Evolutionary conservation across 2,113 vertebrate genomes (phyloP).

Genomic region (Notarius lentiginosus): DNA sequence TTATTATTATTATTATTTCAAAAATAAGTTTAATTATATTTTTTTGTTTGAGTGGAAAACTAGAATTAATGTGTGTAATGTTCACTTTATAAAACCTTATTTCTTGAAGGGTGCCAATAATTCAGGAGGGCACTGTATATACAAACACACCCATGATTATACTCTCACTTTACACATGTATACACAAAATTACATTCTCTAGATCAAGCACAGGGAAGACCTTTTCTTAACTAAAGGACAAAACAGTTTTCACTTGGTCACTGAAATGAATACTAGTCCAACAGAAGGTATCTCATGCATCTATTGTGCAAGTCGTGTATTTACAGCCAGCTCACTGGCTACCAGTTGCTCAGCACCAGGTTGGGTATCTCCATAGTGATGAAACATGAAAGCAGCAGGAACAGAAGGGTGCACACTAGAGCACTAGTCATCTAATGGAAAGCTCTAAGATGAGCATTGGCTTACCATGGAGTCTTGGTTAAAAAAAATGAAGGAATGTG

Average conservation of each 20-base stretch:
- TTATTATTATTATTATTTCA: neutral
- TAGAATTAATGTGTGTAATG: neutral
- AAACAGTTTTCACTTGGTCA: conserved; percentile 36
- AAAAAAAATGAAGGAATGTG: neutral
- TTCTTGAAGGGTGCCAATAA: neutral
- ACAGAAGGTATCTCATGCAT: conserved; percentile 46
- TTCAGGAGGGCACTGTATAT: neutral
- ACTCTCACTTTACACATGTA: conserved; percentile 19
- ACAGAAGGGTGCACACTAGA: conserved; percentile 52
- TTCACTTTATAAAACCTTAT: neutral
- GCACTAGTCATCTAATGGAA: conserved; percentile 26
- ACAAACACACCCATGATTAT: conserved; percentile 1
- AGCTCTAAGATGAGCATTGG: conserved; percentile 9
- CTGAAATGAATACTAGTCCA: conserved; percentile 17
- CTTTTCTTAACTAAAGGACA: neutral
- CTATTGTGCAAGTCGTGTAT: conserved; percentile 54
- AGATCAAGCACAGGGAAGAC: neutral
- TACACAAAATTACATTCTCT: conserved; percentile 5
- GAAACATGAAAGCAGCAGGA: conserved; percentile 74
- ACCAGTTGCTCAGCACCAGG: conserved; percentile 73
- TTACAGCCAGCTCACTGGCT: conserved; percentile 55
- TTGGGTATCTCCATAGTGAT: conserved; percentile 67
- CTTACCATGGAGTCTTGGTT: neutral
- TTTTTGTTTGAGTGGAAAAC: neutral
- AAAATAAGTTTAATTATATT: neutral